Evolutionary conservation across 2,888 invertebrate species (phyloP).

Genomic region (Drosophila pegasa): DNA sequence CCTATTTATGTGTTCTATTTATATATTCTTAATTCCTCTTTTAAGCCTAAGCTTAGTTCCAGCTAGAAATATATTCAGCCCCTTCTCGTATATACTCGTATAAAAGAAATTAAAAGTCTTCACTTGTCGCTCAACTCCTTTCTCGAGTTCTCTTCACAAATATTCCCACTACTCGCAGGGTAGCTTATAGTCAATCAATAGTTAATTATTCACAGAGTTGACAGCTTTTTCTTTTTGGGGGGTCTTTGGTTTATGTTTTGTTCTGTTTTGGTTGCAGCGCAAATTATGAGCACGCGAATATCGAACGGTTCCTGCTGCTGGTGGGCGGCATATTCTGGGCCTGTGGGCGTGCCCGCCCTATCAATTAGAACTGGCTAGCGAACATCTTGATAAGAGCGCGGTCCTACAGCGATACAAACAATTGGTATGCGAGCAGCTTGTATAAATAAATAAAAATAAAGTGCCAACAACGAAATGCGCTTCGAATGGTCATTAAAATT

Average conservation of each 20-base stretch:
- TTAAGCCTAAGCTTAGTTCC: too few relatives aligned
- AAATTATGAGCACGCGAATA: slow-evolving; percentile 78
- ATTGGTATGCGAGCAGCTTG: slow-evolving; percentile 46
- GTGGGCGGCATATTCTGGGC: slow-evolving; percentile 30
- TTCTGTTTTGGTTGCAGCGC: slow-evolving; percentile 29
- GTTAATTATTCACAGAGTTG: background rate
- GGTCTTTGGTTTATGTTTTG: slow-evolving; percentile 32
- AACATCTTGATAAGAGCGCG: slow-evolving; percentile 72
- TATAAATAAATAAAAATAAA: slow-evolving; percentile 76
- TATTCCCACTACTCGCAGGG: slow-evolving; percentile 4
- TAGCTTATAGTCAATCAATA: slow-evolving; percentile 9
- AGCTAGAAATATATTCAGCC: too few relatives aligned
- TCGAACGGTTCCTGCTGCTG: slow-evolving; percentile 56
- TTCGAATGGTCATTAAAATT: slow-evolving; percentile 78
- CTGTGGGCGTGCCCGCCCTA: slow-evolving; percentile 71
- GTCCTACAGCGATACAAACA: slow-evolving; percentile 39
- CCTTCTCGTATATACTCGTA: too few relatives aligned
- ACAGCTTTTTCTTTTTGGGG: slow-evolving; percentile 24
- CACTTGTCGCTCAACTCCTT: background rate
- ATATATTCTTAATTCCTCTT: too few relatives aligned
- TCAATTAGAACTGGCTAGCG: slow-evolving; percentile 76
- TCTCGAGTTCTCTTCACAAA: too few relatives aligned
- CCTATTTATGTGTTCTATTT: too few relatives aligned
- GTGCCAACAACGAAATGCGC: slow-evolving; percentile 78
- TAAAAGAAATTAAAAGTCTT: too few relatives aligned